Base-by-base conservation (phyloP, 2,113 vertebrate species). In the Myocastor coypus region DNA sequence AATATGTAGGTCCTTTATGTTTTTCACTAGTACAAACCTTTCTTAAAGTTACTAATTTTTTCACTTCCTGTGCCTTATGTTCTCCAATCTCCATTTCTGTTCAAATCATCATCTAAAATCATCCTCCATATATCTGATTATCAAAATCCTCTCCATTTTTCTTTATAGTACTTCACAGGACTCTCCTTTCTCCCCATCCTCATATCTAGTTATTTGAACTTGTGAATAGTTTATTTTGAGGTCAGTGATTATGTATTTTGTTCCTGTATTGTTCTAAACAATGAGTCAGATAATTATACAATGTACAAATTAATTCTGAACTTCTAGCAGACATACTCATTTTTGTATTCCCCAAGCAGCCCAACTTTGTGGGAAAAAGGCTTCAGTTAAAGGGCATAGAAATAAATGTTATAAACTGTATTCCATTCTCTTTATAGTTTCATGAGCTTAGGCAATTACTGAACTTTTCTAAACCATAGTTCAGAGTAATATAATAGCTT, bases 391-490 rank as follows among this genome's bases (percentile, higher is more conserved):
- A 82, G 61, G 88, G 69, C 20, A 66, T 69, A 57, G 64, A 93
- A 82, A 91, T 46, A 97, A 69, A 71, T 32, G 55, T 88, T 95
- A 91, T 84, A 80, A 61, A 83, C 57, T 93, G 57, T n/a, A 9
- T 73, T 91, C 63, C 8, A 30, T 78, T 78, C 20, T 61, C 61
- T 87, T 85, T 95, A 57, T 61, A 85, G 37, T 61, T 90, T 77
- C 57, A 66, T 80, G 52, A 55, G 12, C 46, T 75, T 92, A 83
- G 59, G 22, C 26, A 83, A 16, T 93, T 89, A 34, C 34, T 71
- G 92, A 86, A 90, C 14, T 34, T 94, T 89, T 83, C 40, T 83
- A 57, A 80, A 91, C 42, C 37, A 64, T 14, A 90, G 30, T 83
- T 87, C 92, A 93, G 32, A 91, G 73, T 52, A 94, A 93, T 84